Conservation (phyloP, 1,140 invertebrate species). For the Lerema accius region DNA sequence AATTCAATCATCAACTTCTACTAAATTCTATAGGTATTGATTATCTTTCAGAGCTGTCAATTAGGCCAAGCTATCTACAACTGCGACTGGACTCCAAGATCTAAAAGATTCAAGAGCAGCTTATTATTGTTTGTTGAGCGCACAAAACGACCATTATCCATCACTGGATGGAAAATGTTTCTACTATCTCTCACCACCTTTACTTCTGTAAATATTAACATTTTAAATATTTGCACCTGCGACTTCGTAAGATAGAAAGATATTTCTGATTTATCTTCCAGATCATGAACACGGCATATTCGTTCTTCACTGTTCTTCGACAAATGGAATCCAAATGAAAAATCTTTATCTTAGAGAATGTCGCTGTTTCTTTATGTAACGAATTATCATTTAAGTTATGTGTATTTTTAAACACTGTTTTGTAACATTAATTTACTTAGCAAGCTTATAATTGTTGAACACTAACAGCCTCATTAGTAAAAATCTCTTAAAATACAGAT, state of each 20-base stretch:
- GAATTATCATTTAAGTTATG: no score
- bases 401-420: no score
- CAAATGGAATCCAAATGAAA: conserved; percentile 49
- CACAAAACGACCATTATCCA: conserved; percentile 55
- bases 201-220: conserved; percentile 68
- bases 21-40: no score
- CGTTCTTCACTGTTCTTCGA: conserved; percentile 60
- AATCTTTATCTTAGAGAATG: background rate
- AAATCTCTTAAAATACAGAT: no score
- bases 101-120: conserved; percentile 61
- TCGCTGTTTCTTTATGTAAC: no score
- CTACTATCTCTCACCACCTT: conserved; percentile 67
- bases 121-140: conserved; percentile 66
- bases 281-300: conserved; percentile 70
- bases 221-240: no score
- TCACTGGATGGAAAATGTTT: conserved; percentile 71
- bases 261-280: conserved; percentile 57
- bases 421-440: no score
- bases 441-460: no score
- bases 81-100: conserved; percentile 63
- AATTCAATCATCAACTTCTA: no score
- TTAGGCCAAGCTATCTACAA: conserved; percentile 61
- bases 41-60: conserved; percentile 62
- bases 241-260: no score
- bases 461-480: no score